Conservation (phyloP, 92 coral and sea anemone genomes). For the Muricea muricata region DNA sequence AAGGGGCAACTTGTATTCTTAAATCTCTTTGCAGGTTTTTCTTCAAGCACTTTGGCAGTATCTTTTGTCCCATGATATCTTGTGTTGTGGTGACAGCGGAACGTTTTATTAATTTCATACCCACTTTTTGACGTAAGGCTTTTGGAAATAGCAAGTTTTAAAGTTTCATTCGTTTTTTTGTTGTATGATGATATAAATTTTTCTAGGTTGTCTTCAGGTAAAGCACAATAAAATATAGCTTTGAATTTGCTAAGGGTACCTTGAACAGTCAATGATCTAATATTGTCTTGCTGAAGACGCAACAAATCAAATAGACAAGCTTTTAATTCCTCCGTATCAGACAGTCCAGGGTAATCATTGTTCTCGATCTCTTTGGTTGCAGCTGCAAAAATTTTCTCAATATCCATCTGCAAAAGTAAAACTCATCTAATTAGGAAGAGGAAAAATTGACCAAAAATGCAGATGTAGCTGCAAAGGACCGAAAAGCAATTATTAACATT, state of each 20-base stretch:
- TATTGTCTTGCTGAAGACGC: constrained; percentile 2
- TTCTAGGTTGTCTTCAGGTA: constrained; percentile 17
- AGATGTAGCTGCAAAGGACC: neutral
- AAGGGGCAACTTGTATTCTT: constrained; percentile 5
- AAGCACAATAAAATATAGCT: constrained; percentile 7
- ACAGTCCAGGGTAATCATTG: neutral
- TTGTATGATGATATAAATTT: constrained; percentile 9
- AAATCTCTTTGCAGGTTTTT: constrained; percentile 16
- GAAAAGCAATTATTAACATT: too few relatives aligned
- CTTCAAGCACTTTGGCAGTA: neutral
- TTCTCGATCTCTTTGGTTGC: constrained; percentile 31
- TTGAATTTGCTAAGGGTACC: constrained; percentile 18
- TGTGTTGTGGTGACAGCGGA: constrained; percentile 31
- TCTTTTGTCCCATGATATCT: constrained; percentile 15
- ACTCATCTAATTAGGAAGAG: too few relatives aligned
- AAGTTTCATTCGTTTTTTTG: constrained; percentile 17
- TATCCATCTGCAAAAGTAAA: constrained; percentile 17
- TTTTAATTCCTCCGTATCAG: constrained; percentile 12
- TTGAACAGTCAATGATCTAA: neutral
- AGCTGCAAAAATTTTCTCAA: constrained; percentile 16
- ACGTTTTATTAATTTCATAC: constrained; percentile 19
- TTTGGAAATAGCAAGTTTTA: constrained; percentile 7
- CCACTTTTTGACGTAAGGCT: neutral
- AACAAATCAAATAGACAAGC: constrained; percentile 1
- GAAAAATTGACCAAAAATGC: too few relatives aligned